These are phyloP conservation scores for Sarcophilus harrisii DNA, from an alignment of 2,797 vertebrate species.

Conservation along the genomic window DNA sequence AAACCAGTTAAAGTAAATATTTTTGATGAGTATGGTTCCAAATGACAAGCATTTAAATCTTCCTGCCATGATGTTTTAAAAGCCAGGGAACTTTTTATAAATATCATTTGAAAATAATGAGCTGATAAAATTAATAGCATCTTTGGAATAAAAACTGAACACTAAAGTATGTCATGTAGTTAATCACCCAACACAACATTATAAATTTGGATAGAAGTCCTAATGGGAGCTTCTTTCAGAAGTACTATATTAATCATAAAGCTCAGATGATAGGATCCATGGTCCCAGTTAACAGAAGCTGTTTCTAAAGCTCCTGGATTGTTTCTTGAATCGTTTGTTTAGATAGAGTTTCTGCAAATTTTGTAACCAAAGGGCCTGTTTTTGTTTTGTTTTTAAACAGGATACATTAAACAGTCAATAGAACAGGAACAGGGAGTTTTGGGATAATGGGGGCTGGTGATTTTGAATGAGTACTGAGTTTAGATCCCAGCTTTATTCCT, in stretches of 20 bases:
- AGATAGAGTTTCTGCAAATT: neutral
- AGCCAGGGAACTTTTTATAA: neutral
- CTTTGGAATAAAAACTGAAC: neutral
- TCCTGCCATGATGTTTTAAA: neutral
- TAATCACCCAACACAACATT: neutral
- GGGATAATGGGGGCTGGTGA: neutral
- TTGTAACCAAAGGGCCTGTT: neutral
- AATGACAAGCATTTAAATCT: neutral
- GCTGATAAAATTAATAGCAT: neutral
- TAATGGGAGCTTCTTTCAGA: neutral
- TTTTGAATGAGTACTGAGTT: neutral
- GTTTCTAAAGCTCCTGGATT: neutral
- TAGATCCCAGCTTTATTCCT: neutral
- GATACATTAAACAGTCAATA: too few species aligned
- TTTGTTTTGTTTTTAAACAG: neutral
- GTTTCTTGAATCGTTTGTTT: neutral
- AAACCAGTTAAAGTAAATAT: conserved; percentile 27
- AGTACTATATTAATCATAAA: neutral
- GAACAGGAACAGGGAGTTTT: neutral
- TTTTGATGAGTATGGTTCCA: neutral
- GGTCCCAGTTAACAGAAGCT: neutral
- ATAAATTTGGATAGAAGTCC: neutral
- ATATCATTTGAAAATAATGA: neutral
- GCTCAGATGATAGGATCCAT: neutral
- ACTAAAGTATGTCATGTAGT: neutral